Evolutionary conservation across 1,140 invertebrate genomes (phyloP).

Genomic region (Drosophila kurseongensis): DNA sequence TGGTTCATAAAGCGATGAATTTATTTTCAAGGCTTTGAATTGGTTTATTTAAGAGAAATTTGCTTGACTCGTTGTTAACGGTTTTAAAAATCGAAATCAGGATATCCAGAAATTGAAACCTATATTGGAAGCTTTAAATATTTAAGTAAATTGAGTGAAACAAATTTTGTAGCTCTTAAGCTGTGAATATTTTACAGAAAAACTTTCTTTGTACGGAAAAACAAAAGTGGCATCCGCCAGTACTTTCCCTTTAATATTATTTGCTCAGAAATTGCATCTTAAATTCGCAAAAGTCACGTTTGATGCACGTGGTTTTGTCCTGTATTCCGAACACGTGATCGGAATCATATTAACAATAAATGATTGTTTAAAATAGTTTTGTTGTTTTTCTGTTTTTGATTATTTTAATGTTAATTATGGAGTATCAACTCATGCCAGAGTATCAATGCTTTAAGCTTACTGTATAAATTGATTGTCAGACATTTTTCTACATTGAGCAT

Average conservation of each 20-base stretch:
- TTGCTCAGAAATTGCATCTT: conserved; percentile 18
- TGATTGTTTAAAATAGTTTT: neutral
- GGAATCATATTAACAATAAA: conserved; percentile 12
- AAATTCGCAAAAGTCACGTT: conserved; percentile 24
- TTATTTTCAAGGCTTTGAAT: neutral
- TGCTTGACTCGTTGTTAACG: too few species aligned
- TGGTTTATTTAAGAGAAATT: neutral
- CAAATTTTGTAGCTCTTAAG: neutral
- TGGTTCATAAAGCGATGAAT: neutral
- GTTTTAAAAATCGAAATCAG: too few species aligned
- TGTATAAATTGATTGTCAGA: conserved; percentile 10
- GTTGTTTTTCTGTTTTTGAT: neutral
- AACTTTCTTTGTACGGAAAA: neutral
- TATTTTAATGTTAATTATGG: conserved; percentile 8
- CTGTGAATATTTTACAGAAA: too few species aligned
- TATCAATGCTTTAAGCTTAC: conserved; percentile 14
- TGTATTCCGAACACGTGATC: conserved; percentile 2
- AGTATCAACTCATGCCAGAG: neutral
- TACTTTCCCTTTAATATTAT: neutral
- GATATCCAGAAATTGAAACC: too few species aligned
- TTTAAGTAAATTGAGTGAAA: too few species aligned
- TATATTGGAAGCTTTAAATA: too few species aligned
- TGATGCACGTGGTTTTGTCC: conserved; percentile 4
- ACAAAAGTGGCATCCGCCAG: too few species aligned
- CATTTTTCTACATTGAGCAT: conserved; percentile 13